A percentile compares a stretch with the other conserved stretches of the same genome.
These are phyloP conservation scores for Whitmania pigra DNA, from an alignment of 1,140 invertebrate species.

Conservation along the genomic window DNA sequence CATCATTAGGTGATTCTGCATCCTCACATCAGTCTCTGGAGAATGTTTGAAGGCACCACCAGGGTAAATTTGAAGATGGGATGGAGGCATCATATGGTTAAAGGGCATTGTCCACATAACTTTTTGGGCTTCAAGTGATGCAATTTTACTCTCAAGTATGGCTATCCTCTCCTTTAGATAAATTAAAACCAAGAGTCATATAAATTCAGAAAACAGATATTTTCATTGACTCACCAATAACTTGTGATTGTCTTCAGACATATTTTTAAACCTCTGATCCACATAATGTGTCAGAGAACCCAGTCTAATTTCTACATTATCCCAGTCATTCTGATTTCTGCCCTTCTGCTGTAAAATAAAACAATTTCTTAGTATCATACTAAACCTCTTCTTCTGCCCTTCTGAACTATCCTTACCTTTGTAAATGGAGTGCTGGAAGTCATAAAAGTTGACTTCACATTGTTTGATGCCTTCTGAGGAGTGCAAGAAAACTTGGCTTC, in stretches of 20 bases:
- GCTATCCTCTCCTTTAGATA: not conserved
- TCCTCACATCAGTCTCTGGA: too few relatives aligned
- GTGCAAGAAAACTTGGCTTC: not conserved
- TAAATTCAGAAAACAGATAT: not conserved
- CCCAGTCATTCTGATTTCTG: not conserved
- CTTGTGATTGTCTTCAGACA: constrained; percentile 1
- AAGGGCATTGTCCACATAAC: not conserved
- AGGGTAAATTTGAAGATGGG: not conserved
- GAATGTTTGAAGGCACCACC: too few relatives aligned
- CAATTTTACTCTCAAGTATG: not conserved
- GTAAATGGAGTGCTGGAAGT: not conserved
- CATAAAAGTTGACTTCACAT: too few relatives aligned
- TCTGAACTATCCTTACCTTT: not conserved
- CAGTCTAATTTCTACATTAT: not conserved
- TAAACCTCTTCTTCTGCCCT: not conserved
- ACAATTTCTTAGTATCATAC: not conserved
- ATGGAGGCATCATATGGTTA: not conserved
- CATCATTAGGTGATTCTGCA: too few relatives aligned
- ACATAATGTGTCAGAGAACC: not conserved
- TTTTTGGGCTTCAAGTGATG: not conserved
- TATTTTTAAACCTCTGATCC: not conserved
- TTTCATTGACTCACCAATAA: constrained; percentile 10
- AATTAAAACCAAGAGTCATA: not conserved
- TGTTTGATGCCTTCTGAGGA: not conserved
- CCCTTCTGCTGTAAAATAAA: not conserved